These are phyloP conservation scores for Willisornis vidua DNA, from an alignment of 2,113 vertebrate species.

Conservation along the genomic window DNA sequence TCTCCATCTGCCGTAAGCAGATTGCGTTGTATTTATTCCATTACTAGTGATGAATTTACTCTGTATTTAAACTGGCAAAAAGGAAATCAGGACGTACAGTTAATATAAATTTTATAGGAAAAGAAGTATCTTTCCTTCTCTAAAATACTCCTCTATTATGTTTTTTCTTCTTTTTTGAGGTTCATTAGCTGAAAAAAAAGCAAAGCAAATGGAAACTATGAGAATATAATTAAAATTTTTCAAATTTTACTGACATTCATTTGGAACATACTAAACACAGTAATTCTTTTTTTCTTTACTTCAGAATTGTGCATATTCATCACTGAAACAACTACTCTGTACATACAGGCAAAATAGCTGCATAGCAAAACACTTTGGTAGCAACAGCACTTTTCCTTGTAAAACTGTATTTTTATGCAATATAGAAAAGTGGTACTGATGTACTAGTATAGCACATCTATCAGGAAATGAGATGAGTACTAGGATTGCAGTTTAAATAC, in stretches of 20 bases:
- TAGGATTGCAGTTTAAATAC: background rate
- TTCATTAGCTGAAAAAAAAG: background rate
- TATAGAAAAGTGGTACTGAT: background rate
- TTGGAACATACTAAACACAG: background rate
- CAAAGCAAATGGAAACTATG: background rate
- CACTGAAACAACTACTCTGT: background rate
- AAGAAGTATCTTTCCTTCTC: background rate
- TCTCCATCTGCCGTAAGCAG: background rate
- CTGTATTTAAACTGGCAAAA: background rate
- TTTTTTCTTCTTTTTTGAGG: background rate
- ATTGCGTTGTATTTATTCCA: background rate
- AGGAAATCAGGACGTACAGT: fast-evolving
- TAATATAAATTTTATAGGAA: background rate
- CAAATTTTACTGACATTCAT: background rate
- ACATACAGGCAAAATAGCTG: background rate
- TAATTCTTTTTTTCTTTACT: background rate
- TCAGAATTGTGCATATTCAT: background rate
- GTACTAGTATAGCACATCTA: fast-evolving
- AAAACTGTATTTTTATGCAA: background rate
- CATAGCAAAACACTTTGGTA: background rate
- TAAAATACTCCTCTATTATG: background rate
- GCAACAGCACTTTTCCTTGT: background rate
- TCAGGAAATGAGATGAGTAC: background rate
- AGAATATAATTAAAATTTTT: background rate
- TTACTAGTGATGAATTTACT: background rate